phyloP scores from a whole-genome alignment of 2,797 vertebrate genomes.

The Leuciscus waleckii region DNA sequence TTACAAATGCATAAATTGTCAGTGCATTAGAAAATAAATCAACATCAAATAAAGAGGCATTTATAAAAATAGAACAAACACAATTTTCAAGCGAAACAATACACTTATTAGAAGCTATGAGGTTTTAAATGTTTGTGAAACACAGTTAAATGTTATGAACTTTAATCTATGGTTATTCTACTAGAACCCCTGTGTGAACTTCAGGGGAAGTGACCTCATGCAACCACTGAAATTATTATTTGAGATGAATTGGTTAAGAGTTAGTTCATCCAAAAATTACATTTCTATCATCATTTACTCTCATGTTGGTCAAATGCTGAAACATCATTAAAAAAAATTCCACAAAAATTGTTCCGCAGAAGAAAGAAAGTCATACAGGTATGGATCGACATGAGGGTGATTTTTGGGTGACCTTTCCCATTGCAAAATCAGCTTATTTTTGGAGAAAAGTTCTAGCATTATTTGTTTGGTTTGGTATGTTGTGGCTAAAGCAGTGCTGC shows the following conservation, averaged over 20 bases:
- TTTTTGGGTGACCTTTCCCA: not conserved
- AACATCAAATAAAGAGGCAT: not conserved
- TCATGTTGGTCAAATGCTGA: not conserved
- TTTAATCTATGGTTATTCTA: not conserved
- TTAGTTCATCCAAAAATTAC: not conserved
- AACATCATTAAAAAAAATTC: not conserved
- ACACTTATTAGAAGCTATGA: not conserved
- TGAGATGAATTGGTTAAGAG: not conserved
- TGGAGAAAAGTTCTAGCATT: not conserved
- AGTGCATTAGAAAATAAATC: not conserved
- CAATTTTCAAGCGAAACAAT: not conserved
- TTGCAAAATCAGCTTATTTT: not conserved
- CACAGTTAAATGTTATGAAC: not conserved
- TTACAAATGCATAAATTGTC: not conserved
- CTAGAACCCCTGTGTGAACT: not conserved
- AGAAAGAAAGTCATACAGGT: not conserved
- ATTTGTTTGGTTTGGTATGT: constrained; percentile 8
- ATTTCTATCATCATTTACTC: not conserved
- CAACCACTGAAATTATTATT: not conserved
- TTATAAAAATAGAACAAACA: not conserved
- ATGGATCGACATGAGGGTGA: not conserved
- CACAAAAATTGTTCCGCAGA: not conserved
- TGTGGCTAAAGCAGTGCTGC: not conserved
- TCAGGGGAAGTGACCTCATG: not conserved
- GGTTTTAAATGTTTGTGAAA: not conserved